phyloP scores from a whole-genome alignment of 2,113 vertebrate species.

The Protomyctophum bolini region DNA sequence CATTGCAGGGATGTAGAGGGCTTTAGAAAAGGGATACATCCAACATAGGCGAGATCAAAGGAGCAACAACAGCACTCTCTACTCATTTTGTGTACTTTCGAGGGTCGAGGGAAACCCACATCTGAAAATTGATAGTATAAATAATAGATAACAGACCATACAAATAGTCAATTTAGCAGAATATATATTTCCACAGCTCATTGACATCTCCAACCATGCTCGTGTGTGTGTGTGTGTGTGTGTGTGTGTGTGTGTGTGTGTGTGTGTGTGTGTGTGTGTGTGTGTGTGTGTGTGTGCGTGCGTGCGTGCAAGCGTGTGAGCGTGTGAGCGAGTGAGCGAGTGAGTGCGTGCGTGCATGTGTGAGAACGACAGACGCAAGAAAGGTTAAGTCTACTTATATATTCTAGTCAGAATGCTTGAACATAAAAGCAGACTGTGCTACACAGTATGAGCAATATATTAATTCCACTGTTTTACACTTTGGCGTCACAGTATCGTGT shows the following conservation, averaged over 20 bases:
- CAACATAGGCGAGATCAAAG: constrained; percentile 61
- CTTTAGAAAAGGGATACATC: constrained; percentile 40
- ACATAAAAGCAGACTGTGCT: constrained; percentile 40
- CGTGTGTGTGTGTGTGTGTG: constrained; percentile 21
- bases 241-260: constrained; percentile 16
- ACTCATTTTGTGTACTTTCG: constrained; percentile 46
- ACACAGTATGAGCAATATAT: constrained; percentile 1
- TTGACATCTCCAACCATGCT: not conserved
- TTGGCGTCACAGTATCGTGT: too few relatives aligned
- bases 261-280: not conserved
- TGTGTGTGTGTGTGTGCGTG: too few relatives aligned
- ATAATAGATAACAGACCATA: constrained; percentile 62
- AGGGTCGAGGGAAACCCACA: constrained; percentile 36
- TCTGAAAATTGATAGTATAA: constrained; percentile 54
- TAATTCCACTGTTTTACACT: too few relatives aligned
- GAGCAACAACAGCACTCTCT: constrained; percentile 42
- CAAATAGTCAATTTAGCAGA: constrained; percentile 52
- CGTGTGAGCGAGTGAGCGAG: not conserved
- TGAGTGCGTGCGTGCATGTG: not conserved
- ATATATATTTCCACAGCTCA: constrained; percentile 28
- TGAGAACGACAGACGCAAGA: too few relatives aligned
- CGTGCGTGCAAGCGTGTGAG: not conserved
- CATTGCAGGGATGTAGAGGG: constrained; percentile 39
- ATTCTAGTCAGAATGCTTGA: too few relatives aligned
- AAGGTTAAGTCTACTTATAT: too few relatives aligned